A percentile compares a stretch with the other conserved stretches of the same genome.
These are phyloP conservation scores for Goniozus legneri DNA, from an alignment of 1,140 invertebrate species.

Conservation along the genomic window DNA sequence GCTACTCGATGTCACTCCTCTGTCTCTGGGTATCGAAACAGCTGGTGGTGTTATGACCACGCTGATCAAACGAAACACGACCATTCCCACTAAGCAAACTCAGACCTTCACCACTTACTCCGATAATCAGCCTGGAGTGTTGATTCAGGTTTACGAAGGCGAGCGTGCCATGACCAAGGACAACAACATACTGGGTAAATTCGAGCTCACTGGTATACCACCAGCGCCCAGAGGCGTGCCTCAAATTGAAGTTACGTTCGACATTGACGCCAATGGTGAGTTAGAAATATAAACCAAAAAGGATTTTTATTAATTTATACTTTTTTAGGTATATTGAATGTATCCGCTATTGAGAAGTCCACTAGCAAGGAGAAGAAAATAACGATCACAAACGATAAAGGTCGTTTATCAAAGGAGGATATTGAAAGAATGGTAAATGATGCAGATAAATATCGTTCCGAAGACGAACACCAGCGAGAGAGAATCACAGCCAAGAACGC, in stretches of 20 bases:
- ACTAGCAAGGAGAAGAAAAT: conserved; percentile 72
- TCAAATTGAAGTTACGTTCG: conserved; percentile 68
- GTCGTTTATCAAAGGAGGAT: conserved; percentile 73
- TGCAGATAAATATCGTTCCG: conserved; percentile 62
- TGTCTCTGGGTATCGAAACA: conserved; percentile 66
- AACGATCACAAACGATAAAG: conserved; percentile 82
- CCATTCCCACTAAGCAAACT: conserved; percentile 65
- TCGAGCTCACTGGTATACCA: conserved; percentile 75
- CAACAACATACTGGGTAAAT: conserved; percentile 75
- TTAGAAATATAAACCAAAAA: neutral
- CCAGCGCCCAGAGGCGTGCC: conserved; percentile 79
- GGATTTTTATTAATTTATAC: conserved; percentile 1
- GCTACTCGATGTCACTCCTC: conserved; percentile 66
- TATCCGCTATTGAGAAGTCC: conserved; percentile 58
- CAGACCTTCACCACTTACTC: conserved; percentile 67
- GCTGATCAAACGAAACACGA: conserved; percentile 63
- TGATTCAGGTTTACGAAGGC: conserved; percentile 77
- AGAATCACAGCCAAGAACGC: conserved; percentile 59
- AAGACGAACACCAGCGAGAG: conserved; percentile 66
- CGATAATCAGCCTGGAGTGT: conserved; percentile 70
- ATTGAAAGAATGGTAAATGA: conserved; percentile 79
- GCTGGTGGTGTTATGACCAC: conserved; percentile 67
- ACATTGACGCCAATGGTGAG: conserved; percentile 65
- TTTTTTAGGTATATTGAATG: conserved; percentile 56
- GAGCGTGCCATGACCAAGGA: conserved; percentile 77